Evolutionary conservation across 2,797 vertebrate genomes (phyloP).

Genomic region (Parambassis ranga): DNA sequence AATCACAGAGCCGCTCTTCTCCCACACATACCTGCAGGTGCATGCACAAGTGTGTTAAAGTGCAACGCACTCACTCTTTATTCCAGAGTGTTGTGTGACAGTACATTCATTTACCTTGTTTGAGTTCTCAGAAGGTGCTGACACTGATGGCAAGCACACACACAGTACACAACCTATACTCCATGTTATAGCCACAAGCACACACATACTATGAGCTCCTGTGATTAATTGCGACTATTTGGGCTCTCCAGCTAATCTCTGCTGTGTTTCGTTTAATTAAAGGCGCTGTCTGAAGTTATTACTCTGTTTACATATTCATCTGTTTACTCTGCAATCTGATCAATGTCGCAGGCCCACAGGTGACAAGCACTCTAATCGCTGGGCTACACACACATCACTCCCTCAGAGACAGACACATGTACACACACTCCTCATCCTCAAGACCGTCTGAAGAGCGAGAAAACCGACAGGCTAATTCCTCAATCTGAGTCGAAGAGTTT

Average conservation of each 20-base stretch:
- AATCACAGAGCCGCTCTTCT: conserved; percentile 86
- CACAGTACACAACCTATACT: conserved; percentile 9
- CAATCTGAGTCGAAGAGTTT: conserved; percentile 58
- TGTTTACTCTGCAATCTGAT: conserved; percentile 81
- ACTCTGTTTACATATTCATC: conserved; percentile 85
- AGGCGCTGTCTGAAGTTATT: conserved; percentile 83
- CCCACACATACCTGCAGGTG: conserved; percentile 87
- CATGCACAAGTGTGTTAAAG: background rate
- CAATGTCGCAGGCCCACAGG: conserved; percentile 78
- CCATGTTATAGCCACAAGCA: conserved; percentile 9
- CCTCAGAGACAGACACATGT: conserved; percentile 58
- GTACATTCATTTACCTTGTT: conserved; percentile 38
- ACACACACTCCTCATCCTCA: conserved; percentile 56
- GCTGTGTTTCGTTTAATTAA: conserved; percentile 84
- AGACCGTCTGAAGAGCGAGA: conserved; percentile 37
- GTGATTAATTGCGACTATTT: conserved; percentile 79
- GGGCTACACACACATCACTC: conserved; percentile 66
- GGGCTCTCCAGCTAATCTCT: conserved; percentile 79
- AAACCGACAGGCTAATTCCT: conserved; percentile 58
- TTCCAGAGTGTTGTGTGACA: conserved; percentile 28
- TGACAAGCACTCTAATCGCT: conserved; percentile 80
- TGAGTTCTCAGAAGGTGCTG: conserved; percentile 52
- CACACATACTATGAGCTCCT: conserved; percentile 30
- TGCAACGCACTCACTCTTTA: background rate
- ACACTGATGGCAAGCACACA: conserved; percentile 48